Evolutionary conservation across 2,888 invertebrate species (phyloP), one percentile per base, ranked within the genome.

Genomic region (Coecobrya sp.): DNA sequence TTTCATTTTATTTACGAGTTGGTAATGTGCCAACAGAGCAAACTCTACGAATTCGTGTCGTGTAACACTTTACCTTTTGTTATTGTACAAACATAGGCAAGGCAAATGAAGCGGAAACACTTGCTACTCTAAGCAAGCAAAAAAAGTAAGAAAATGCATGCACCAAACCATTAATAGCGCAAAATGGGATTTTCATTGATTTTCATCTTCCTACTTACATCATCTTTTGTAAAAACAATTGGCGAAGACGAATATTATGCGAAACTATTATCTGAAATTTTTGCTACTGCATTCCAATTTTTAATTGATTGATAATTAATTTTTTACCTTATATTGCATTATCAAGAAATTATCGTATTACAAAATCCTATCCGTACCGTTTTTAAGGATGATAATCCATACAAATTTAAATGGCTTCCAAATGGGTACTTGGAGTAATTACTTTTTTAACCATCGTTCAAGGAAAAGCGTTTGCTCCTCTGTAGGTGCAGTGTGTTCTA

Each of bases 21-120:
- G 84, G 73, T n/a, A 11, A 86, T 86, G 65, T 76, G 68, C 86
- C 65, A 79, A 49, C 16, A n/a, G n/a, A n/a, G n/a, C n/a, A n/a
- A n/a, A n/a, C n/a, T n/a, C n/a, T 49, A 55, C 68, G 36, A 42
- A n/a, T 22, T 62, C 55, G 25, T 36, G 42, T 5, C 19, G 89
- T 89, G 84, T 85, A 84, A 45, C 85, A 85, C 76, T 73, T 87
- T 76, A 30, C 89, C 27, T 73, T 49, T 76, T 52, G 55, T 55
- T n/a, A n/a, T n/a, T 82, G 52, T n/a, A 82, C 3, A 62, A 30
- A 25, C 36, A 36, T n/a, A 90, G 91, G 91, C 30, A 85, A 73
- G 73, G 89, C 81, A 91, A 91, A 91, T 86, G 82, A 91, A 91
- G 91, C 91, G 91, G 91, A 91, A 91, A 86, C 86, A 86, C 86